These are phyloP conservation scores for Cosmopolites sordidus DNA, from an alignment of 2,888 invertebrate genomes.

Conservation along the genomic window DNA sequence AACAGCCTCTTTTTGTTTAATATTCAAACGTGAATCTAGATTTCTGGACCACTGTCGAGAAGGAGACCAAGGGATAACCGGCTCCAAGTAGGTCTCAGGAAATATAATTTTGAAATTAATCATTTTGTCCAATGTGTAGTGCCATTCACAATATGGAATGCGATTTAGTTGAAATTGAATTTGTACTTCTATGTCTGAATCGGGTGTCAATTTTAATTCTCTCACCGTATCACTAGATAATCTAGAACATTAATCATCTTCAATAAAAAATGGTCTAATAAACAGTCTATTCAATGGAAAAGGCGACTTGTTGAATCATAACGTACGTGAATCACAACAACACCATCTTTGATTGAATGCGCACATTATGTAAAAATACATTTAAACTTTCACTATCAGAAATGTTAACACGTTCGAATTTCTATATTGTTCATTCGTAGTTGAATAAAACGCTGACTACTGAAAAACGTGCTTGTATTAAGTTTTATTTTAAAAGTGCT, in stretches of 20 bases:
- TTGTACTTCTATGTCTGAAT: slow-evolving; percentile 63
- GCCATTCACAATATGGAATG: slow-evolving; percentile 79
- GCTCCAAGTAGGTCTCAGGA: slow-evolving; percentile 61
- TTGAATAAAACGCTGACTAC: no score
- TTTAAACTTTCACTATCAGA: no score
- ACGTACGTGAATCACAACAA: no score
- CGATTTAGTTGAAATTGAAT: slow-evolving; percentile 79
- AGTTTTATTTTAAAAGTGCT: no score
- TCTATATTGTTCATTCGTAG: no score
- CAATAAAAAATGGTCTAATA: no score
- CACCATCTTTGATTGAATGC: no score
- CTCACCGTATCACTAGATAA: slow-evolving; percentile 57
- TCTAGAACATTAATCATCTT: slow-evolving; percentile 7
- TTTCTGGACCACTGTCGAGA: slow-evolving; percentile 64
- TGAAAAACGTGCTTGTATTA: no score
- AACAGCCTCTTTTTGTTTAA: slow-evolving; percentile 75
- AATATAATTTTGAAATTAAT: slow-evolving; percentile 62
- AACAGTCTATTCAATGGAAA: no score
- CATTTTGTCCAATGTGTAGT: slow-evolving; percentile 73
- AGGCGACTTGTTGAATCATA: no score
- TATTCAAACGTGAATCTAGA: slow-evolving; percentile 63
- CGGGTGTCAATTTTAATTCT: slow-evolving; percentile 43
- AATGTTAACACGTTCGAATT: no score
- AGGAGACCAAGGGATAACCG: slow-evolving; percentile 66
- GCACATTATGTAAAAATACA: no score